phyloP scores from a whole-genome alignment of 2,113 vertebrate species.

The Gavia stellata region DNA sequence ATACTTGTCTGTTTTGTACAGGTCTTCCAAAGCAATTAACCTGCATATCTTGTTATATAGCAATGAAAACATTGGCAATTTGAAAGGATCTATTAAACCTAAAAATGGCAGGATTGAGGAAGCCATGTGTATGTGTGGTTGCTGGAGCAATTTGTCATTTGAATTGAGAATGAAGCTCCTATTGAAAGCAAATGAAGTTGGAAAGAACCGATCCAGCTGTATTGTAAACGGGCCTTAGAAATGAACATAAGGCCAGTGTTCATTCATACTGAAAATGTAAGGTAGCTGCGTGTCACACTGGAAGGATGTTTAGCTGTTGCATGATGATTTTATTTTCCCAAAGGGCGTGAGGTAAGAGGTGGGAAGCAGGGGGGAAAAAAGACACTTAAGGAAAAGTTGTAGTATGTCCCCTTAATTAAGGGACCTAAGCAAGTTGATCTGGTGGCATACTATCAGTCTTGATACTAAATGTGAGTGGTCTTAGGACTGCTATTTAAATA shows the following conservation, averaged over 20 bases:
- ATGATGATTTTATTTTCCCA: not conserved
- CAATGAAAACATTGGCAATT: not conserved
- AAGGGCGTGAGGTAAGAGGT: not conserved
- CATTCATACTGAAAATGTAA: not conserved
- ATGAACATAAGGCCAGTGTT: not conserved
- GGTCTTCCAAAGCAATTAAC: not conserved
- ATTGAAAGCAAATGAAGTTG: conserved; percentile 2
- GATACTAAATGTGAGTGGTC: not conserved
- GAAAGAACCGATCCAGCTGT: not conserved
- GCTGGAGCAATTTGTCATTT: not conserved
- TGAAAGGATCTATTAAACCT: not conserved
- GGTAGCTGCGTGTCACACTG: not conserved
- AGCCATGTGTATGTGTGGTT: not conserved
- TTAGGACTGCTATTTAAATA: not conserved
- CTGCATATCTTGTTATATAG: not conserved
- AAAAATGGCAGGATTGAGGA: not conserved
- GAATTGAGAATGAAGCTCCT: not conserved
- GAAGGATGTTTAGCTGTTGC: not conserved
- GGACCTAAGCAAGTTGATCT: not conserved
- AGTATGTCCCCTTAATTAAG: not conserved
- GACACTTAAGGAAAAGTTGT: not conserved
- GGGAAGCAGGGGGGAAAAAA: fast-evolving
- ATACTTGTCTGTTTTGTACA: not conserved
- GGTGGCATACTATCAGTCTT: not conserved
- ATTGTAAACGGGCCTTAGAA: conserved; percentile 1